Evolutionary conservation across 2,888 invertebrate species (phyloP), one percentile per base, ranked within the genome.

Genomic region (Cecidostiba fungosa): DNA sequence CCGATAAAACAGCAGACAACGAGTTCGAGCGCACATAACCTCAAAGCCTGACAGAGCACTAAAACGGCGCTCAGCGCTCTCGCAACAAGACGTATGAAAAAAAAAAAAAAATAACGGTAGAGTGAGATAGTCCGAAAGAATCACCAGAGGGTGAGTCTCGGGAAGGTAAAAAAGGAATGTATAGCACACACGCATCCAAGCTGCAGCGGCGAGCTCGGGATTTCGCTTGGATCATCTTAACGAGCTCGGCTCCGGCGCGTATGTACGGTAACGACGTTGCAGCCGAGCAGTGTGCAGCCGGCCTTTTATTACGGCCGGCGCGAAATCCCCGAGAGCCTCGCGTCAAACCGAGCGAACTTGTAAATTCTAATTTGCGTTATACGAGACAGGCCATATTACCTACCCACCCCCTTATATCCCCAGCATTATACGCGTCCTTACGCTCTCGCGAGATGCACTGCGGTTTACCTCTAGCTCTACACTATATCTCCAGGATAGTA

Each of bases 181-280:
- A 74, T n/a, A n/a, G n/a, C n/a, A 62, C 73, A 78, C 84, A 76
- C 86, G n/a, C 14, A n/a, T 14, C 32, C 23, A n/a, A 80, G 39
- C 69, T 36, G 29, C 6, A 3, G 36, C 39, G 10, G 70, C 32
- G 36, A 36, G 69, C 32, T 70, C 32, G 39, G 82, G 83, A 83
- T 83, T 88, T 87, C 85, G 85, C 87, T 87, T 86, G 89, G 87
- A 89, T 89, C 89, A 88, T 89, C 89, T 89, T 89, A 90, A 89
- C 89, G 89, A 89, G 89, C 89, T 86, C 86, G 6, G 50, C 69
- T 88, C 88, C 88, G 73, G 76, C 66, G 69, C 77, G 43, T 82
- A 54, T 74, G 78, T 78, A 73, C 78, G 50, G 59, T 84, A 80
- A 80, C 79, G 79, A 80, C 54, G 70, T 12, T 47, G 54, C 54